Evolutionary conservation across 2,113 vertebrate species (phyloP), one percentile per base, ranked within the genome.

Genomic region (Mungos mungo): DNA sequence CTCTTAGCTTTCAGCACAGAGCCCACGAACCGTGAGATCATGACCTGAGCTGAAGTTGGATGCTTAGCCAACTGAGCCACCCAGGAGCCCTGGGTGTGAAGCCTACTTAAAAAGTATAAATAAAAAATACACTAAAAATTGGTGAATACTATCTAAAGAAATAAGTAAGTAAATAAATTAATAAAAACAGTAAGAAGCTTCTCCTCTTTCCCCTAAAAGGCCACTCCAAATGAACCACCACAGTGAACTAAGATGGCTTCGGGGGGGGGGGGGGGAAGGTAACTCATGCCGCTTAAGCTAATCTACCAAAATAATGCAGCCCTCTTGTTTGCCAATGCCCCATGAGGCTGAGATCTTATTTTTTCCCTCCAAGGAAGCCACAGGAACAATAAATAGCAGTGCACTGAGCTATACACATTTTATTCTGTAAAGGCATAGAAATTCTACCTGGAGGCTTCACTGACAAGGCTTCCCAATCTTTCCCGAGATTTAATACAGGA

Each of bases 401-500:
- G 7, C 52, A 52, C 65, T 60, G 38, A 76, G 90, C 63, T 74
- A 93, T 25, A 79, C 31, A 52, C 41, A 29, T 81, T 93, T 96
- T 82, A 90, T 68, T 97, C 95, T 77, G 71, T 8, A 63, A 96
- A 97, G 83, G 90, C 71, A 47, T 29, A 90, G 76, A 90, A 94
- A 84, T 71, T 86, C 52, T 71, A 96, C 95, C 92, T 54, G 79
- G 93, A 94, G 96, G 95, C 69, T 71, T 90, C 76, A 19, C 90
- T 96, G 95, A 87, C 88, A 71, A 93, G 83, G 10, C 35, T 92
- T 69, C 81, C 90, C 92, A 95, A 66, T 95, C 97, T 81, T 93
- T 71, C 90, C 76, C 23, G 94, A 96, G 90, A 95, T 95, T 94
- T 96, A 96, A 96, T 94, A 81, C 76, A 63, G 65, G 77, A 93